Base-by-base conservation (phyloP, 2,888 invertebrate genomes). In the Oligia fasciuncula region DNA sequence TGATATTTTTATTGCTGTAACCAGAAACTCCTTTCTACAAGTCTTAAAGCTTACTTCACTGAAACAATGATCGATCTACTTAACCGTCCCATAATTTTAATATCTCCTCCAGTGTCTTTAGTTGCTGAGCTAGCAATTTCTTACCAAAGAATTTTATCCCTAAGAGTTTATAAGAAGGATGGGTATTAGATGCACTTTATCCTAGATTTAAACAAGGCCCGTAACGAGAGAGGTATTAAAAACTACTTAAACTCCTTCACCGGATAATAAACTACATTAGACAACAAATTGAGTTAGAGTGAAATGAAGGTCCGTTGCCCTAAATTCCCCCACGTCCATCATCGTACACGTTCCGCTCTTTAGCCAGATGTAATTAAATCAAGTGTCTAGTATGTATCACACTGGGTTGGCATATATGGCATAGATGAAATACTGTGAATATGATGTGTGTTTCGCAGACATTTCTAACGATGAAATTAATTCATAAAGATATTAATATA, bases 261-360 rank as follows among this genome's bases (percentile, higher is more conserved):
- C 46, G 72, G 68, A 70, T 76, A 73, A 72, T 79, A 57, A 75
- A 84, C 46, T 72, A 72, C 51, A 72, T 81, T 77, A 71, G 62
- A 62, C 54, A 35, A 80, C 67, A 74, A 80, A 84, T 84, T 80
- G 51, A 80, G 73, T 80, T 84, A 13, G 46, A 54, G 71, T 62
- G 57, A 65, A 77, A 74, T 74, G 68, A 40, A 62, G 63, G 71
- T 14, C 66, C 71, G 68, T 51, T 84, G 68, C 35, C 73, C 81
- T 77, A 74, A 80, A 84, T 85, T 85, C 65, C 81, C 81, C 5
- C 14, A 76, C 71, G 77, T 84, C 74, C 65, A 81, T 84, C 85
- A 84, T 84, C 74, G 40, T 67, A 63, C 29, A 84, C 40, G 67
- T 76, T 46, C 57, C 63, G 76, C 73, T 68, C 70, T 84, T 76